Base-by-base conservation (phyloP, 1,140 invertebrate genomes). In the Stenopsyche tienmushanensis region DNA sequence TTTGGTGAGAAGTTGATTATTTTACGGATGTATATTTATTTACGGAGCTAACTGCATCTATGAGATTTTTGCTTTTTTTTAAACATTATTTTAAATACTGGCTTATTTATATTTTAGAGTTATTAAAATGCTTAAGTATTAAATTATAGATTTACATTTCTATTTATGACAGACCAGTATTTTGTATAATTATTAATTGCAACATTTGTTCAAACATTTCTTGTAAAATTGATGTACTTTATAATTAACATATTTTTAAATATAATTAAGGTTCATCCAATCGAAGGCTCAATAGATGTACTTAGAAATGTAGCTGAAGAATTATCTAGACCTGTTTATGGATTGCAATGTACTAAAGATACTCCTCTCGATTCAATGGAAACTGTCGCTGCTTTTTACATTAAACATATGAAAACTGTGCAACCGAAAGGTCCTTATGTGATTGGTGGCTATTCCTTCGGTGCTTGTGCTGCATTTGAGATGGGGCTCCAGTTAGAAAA, bases 391-490 rank as follows among this genome's bases (percentile, higher is more conserved):
- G 73, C 77, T 41, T 91, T 85, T 78, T 98, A 97, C 75, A 80
- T 96, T 2, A 77, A 88, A 76, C 81, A 90, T 76, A 86, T 97
- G 59, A 87, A 87, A 71, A 82, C 81, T 21, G 78, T 92, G n/a
- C 92, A 96, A 77, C 84, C 86, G 0, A 79, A 84, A 62, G 91
- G 93, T 60, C 93, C 95, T 0, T 97, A 94, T 80, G 85, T 86
- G 18, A 76, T 99, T 39, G 84, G 90, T 29, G 97, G 96, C 1
- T 99, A 99, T 77, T 98, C 96, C 0, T 98, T 93, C 77, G 97
- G 97, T 47, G 89, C 91, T 7, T 86, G 89, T 62, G 87, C 98
- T 8, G 94, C 92, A 2, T 93, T 96, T 74, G 97, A 98, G 81
- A 97, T 99, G 87, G 90, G 89, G 1, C 71, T 89, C 8, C 87